Evolutionary conservation across 2,113 vertebrate species (phyloP).

Genomic region (Odontesthes bonariensis): DNA sequence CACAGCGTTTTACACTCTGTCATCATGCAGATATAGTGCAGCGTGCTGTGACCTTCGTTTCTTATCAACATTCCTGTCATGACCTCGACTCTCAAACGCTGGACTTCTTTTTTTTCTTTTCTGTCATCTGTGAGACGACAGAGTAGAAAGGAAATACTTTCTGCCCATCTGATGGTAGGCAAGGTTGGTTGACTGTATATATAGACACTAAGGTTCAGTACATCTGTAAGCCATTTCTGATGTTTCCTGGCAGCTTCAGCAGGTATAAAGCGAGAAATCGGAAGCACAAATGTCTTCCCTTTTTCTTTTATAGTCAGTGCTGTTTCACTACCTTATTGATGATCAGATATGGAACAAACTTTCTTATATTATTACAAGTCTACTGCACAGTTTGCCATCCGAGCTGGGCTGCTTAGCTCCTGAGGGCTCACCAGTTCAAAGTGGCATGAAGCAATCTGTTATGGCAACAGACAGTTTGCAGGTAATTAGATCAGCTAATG

Average conservation of each 20-base stretch:
- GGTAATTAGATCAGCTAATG: neutral
- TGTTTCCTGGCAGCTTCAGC: neutral
- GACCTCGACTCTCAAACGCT: constrained; percentile 40
- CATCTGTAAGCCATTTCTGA: neutral
- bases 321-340: constrained; percentile 2
- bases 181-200: constrained; percentile 1
- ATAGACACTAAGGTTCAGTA: neutral
- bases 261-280: neutral
- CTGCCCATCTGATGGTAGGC: neutral
- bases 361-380: neutral
- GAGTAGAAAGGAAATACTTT: constrained; percentile 25
- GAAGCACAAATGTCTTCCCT: no score
- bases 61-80: constrained; percentile 57
- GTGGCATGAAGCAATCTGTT: neutral
- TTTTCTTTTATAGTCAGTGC: neutral
- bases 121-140: constrained; percentile 41
- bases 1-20: constrained; percentile 38
- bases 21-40: constrained; percentile 46
- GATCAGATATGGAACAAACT: neutral
- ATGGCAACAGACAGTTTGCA: neutral
- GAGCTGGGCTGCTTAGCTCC: neutral
- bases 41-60: constrained; percentile 7
- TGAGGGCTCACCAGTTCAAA: neutral
- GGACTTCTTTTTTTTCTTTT: constrained; percentile 18
- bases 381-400: neutral